Evolutionary conservation across 2,113 vertebrate species (phyloP), one percentile per base, ranked within the genome.

Genomic region (Elgaria multicarinata): DNA sequence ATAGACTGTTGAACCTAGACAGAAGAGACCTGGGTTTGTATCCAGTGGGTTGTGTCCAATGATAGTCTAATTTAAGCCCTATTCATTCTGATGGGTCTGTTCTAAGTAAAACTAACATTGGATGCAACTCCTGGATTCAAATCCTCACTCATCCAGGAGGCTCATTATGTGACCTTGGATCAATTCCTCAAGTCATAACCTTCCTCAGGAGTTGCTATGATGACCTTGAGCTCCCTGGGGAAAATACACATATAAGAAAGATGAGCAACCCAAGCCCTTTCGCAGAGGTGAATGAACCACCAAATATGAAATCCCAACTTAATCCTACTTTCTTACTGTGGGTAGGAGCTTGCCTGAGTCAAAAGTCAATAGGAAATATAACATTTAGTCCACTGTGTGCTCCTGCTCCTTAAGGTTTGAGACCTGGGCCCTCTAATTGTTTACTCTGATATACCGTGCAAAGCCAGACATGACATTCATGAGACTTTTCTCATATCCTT

Each of bases 271-370:
- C 58, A 55, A 62, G 16, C 31, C 69, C 74, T 88, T 89, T 87
- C 72, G 31, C 42, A 76, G 87, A 85, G 74, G 69, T 8, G 39
- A 76, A 84, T 69, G 24, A 92, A 53, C 74, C 42, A 67, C 33
- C 53, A 92, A 86, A 13, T 66, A 13, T 0, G 2, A 50, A 22
- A 46, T 53, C 20, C 33, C 26, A 77, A 71, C 31, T n/a, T 83
- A 75, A 82, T 16, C 36, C 62, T 46, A 1, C 83, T 78, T 14
- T 28, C 50, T 0, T 75, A 58, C 3, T 20, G 10, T 0, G n/a
- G 3, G 0, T 1, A 67, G 69, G n/a, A 86, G 3, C 9, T 42
- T 79, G 67, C n/a, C 42, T 50, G 26, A 85, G 36, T 72, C 24
- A 75, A 90, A 20, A 3, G 72, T 64, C 72, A 90, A 76, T 66